Evolutionary conservation across 2,888 invertebrate species (phyloP), one percentile per base, ranked within the genome.

Genomic region (Rhagonycha fulva): DNA sequence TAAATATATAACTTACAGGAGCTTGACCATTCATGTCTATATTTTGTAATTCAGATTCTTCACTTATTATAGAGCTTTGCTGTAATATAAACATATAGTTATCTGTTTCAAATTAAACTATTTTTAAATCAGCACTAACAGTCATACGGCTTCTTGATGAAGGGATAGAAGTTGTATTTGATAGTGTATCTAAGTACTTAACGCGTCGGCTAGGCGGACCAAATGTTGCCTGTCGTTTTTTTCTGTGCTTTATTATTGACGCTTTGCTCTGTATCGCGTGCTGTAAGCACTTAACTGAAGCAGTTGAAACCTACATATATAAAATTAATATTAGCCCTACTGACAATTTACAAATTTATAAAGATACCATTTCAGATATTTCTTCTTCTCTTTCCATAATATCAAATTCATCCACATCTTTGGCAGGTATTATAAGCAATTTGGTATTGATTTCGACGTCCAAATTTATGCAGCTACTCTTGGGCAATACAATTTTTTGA

Each of bases 341-440:
- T 9, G 12, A 32, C n/a, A 32, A 12, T 12, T 12, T 32, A 4
- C 12, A 4, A 4, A 32, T 12, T 32, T 32, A 32, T 47, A 9
- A 47, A 7, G 11, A 5, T 5, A 79, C 89, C 4, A 85, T 88
- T 12, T 89, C 89, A 28, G 87, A 87, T 60, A 89, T 88, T 0
- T 88, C 89, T 0, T 89, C 79, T 47, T 69, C 73, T 68, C 88
- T 89, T 70, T 89, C 89, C 89, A 90, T 89, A 23, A 90, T 88
- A 71, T 90, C 89, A 72, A 88, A 78, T 60, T 89, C 89, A 30
- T 89, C 89, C 0, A 87, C 84, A 73, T 89, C 89, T 89, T 89
- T 78, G 87, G 88, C 88, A 84, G 85, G 75, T 87, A 88, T 77
- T 86, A 89, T 3, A 86, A 89, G 0, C 88, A 89, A 76, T 88